phyloP scores from a whole-genome alignment of 2,888 invertebrate genomes.

The Leucozona laternaria region DNA sequence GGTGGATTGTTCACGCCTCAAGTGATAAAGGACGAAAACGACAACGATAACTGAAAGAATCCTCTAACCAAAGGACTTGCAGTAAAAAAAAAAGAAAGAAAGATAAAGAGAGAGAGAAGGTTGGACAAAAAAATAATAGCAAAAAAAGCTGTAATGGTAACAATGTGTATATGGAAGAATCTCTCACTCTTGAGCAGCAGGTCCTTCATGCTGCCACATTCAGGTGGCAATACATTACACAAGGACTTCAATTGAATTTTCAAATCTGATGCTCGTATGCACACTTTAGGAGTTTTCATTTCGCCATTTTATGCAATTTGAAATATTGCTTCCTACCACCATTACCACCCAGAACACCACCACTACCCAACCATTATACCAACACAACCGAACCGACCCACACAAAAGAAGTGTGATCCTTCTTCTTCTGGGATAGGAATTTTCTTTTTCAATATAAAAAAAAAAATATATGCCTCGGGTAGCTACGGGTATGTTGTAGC shows the following conservation, averaged over 20 bases:
- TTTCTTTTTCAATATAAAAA: conserved; percentile 49
- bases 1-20: conserved; percentile 74
- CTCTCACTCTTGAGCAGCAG: conserved; percentile 23
- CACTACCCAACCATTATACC: background rate
- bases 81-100: conserved; percentile 21
- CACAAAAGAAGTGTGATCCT: conserved; percentile 31
- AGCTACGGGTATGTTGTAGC: background rate
- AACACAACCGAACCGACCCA: background rate
- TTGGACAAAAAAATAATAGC: background rate
- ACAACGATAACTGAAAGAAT: conserved; percentile 52
- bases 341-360: background rate
- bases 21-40: conserved; percentile 70
- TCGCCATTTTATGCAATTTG: conserved; percentile 67
- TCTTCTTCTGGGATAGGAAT: conserved; percentile 13
- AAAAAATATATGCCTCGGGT: conserved; percentile 26
- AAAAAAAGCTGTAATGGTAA: conserved; percentile 66
- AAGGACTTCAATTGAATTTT: conserved; percentile 70
- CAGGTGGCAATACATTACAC: conserved; percentile 68
- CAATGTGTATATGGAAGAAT: conserved; percentile 45
- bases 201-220: conserved; percentile 42
- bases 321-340: conserved; percentile 51
- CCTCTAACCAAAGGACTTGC: conserved; percentile 13
- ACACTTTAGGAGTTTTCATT: conserved; percentile 67
- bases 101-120: conserved; percentile 12
- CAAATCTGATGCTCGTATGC: conserved; percentile 74